These are phyloP conservation scores for Pseudomyrmex gracilis DNA, from an alignment of 1,140 invertebrate genomes.

Conservation along the genomic window DNA sequence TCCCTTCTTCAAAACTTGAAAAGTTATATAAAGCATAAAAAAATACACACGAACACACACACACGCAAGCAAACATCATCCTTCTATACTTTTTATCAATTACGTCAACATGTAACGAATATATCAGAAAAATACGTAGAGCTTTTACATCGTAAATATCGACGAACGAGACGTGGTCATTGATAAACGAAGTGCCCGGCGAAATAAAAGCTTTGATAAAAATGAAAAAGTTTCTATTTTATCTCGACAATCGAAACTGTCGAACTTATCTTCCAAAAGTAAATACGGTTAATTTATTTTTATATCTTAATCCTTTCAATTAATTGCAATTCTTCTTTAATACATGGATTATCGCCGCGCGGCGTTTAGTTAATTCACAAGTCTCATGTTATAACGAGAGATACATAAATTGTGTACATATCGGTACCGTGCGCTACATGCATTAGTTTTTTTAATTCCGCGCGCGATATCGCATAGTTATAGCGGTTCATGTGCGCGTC, in stretches of 20 bases:
- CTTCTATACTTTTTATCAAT: constrained; percentile 16
- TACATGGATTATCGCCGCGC: no score
- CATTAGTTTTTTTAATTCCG: background rate
- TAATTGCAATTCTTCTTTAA: no score
- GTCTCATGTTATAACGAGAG: no score
- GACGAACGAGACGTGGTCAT: background rate
- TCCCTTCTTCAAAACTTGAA: background rate
- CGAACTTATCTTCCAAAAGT: no score
- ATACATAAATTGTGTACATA: no score
- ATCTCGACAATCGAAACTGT: no score
- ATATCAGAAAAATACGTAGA: background rate
- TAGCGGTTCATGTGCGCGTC: background rate
- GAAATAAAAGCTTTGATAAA: background rate
- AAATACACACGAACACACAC: background rate
- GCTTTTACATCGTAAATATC: background rate
- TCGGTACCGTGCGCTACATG: no score
- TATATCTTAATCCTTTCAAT: no score
- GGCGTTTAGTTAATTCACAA: no score
- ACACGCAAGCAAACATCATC: background rate
- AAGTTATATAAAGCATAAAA: constrained; percentile 11
- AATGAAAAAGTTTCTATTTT: no score
- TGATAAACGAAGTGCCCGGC: constrained; percentile 9
- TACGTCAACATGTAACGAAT: constrained; percentile 25
- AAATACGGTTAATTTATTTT: no score
- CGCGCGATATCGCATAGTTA: background rate